A percentile compares a stretch with the other conserved stretches of the same genome.
Conservation (phyloP, 2,888 invertebrate species). For the Nematopogon swammerdamellus region DNA sequence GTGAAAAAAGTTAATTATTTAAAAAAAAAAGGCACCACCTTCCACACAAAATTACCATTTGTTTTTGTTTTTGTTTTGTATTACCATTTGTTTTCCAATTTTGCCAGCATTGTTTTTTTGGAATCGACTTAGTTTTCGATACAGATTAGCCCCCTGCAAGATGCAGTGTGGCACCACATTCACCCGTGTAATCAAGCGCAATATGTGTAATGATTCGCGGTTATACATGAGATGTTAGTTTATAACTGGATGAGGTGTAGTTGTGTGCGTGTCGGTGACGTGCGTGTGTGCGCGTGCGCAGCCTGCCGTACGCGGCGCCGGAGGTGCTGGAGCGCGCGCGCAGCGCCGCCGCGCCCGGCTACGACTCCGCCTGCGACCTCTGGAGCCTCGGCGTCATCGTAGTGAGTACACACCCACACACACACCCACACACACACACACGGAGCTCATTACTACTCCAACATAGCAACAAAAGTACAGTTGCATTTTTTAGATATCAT, state of each 20-base stretch:
- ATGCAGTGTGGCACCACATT: too few species aligned
- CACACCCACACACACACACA: not conserved
- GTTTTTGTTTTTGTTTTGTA: too few species aligned
- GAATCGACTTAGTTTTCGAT: too few species aligned
- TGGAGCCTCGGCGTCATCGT: conserved; percentile 96
- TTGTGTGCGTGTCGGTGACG: too few species aligned
- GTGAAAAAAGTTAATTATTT: too few species aligned
- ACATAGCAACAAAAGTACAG: not conserved
- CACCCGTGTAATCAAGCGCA: conserved; percentile 51
- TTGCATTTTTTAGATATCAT: not conserved
- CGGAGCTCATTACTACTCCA: conserved; percentile 1
- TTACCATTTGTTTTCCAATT: too few species aligned
- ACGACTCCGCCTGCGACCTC: conserved; percentile 91
- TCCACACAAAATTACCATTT: too few species aligned
- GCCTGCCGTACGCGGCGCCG: conserved; percentile 89
- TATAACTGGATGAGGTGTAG: too few species aligned
- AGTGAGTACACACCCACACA: conserved; percentile 35
- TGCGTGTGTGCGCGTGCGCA: conserved; percentile 11
- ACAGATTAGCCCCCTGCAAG: too few species aligned
- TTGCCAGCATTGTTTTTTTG: too few species aligned
- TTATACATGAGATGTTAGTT: too few species aligned
- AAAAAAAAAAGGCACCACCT: too few species aligned
- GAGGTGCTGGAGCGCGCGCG: conserved; percentile 70
- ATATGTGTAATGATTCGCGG: conserved; percentile 96
- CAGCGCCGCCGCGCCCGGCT: conserved; percentile 51